phyloP scores from a whole-genome alignment of 2,888 invertebrate genomes.

The Mimachlamys varia region DNA sequence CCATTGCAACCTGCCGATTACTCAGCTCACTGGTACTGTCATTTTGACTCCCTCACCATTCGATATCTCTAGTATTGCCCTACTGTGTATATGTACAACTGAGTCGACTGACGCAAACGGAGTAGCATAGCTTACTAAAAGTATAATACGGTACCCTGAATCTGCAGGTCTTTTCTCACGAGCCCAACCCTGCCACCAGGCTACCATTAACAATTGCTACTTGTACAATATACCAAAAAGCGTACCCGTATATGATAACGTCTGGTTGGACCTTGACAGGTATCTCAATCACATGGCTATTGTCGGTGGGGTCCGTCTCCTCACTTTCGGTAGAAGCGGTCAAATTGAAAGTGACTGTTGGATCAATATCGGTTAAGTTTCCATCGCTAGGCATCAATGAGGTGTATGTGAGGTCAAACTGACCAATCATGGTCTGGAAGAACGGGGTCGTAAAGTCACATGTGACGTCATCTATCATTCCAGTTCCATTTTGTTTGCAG shows the following conservation, averaged over 20 bases:
- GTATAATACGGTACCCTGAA: too few species aligned
- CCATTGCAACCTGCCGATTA: too few species aligned
- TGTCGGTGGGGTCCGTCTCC: slow-evolving; percentile 51
- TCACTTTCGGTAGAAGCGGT: slow-evolving; percentile 58
- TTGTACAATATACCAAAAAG: neutral
- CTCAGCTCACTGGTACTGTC: too few species aligned
- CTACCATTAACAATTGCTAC: too few species aligned
- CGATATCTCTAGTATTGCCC: too few species aligned
- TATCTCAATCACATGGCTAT: slow-evolving; percentile 50
- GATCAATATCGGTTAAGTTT: slow-evolving; percentile 40
- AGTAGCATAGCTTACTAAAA: too few species aligned
- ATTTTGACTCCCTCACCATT: too few species aligned
- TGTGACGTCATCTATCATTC: neutral
- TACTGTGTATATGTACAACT: too few species aligned
- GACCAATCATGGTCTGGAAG: neutral
- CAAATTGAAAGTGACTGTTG: slow-evolving; percentile 52
- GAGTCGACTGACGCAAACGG: too few species aligned
- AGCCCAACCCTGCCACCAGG: too few species aligned
- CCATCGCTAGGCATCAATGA: slow-evolving; percentile 14
- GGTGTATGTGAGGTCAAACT: slow-evolving; percentile 51
- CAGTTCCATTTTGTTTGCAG: neutral
- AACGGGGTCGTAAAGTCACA: neutral
- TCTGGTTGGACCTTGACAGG: slow-evolving; percentile 56
- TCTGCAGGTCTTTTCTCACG: too few species aligned
- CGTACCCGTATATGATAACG: slow-evolving; percentile 61